Evolutionary conservation across 2,797 vertebrate species (phyloP), one percentile per base, ranked within the genome.

Genomic region (Amblyopsis hoosieri): DNA sequence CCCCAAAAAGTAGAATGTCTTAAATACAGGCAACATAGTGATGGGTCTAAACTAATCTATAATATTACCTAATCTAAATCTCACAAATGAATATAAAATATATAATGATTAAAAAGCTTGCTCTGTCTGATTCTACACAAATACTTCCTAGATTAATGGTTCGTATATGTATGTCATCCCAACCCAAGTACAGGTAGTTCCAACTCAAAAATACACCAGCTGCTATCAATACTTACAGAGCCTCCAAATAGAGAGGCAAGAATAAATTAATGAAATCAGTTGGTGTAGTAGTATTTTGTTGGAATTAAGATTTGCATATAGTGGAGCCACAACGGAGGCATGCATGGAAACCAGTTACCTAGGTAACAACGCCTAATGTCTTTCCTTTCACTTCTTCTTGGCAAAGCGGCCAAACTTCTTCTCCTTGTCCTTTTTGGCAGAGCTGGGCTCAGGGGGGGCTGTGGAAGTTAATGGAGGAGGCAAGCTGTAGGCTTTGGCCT

Each of bases 331-430:
- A 8, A 42, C 9, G 8, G 37, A 42, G 37, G 37, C 37, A 42
- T 42, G 37, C 37, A 8, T 42, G 69, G 74, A 75, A 68, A 65
- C 70, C 62, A 69, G 83, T 83, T 80, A 70, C 74, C 74, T 15
- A 17, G 74, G 67, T 69, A 78, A 82, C 75, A 17, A 57, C 53
- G 46, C 17, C 53, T 12, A 5, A n/a, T 50, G 47, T 62, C 71
- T 67, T 51, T 54, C 72, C 68, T 54, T 69, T 93, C 92, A 98
- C 90, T 99, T 99, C 92, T 99, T 98, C 80, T 96, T 98, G 71
- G 95, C 90, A 75, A 97, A 97, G 82, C 94, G 94, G 85, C 93
- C 93, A 85, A 95, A 97, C 87, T 94, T 95, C 92, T 98, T 99
- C 82, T 98, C 95, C 83, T 96, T 97, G 77, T 94, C 93, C 78